Conservation (phyloP, 2,888 invertebrate species). For the Xanthia togata region DNA sequence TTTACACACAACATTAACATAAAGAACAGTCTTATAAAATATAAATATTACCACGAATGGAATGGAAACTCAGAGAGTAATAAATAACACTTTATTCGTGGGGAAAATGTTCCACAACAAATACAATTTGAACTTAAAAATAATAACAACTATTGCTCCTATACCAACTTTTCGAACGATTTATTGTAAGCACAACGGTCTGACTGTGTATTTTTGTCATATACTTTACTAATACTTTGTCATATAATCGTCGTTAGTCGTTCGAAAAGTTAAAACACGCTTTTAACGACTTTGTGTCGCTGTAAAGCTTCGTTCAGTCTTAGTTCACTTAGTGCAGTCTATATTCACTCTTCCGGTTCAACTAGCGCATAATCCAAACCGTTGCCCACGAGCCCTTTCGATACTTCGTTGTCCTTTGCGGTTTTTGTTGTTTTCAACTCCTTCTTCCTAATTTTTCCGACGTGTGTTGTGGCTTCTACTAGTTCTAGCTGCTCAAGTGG, state of each 20-base stretch:
- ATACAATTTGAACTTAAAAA: conserved; percentile 58
- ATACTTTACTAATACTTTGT: conserved; percentile 41
- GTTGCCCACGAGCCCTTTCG: conserved; percentile 81
- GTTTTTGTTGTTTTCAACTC: conserved; percentile 83
- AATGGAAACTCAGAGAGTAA: conserved; percentile 75
- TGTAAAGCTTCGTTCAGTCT: conserved; percentile 81
- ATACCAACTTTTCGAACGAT: conserved; percentile 56
- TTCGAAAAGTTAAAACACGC: conserved; percentile 65
- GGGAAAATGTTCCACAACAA: conserved; percentile 77
- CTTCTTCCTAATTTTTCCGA: conserved; percentile 88
- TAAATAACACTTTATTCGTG: conserved; percentile 85
- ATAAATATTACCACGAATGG: conserved; percentile 68
- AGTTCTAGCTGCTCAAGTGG: conserved; percentile 79
- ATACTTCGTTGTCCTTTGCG: conserved; percentile 85
- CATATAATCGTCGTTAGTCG: conserved; percentile 66
- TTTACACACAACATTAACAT: conserved; percentile 70
- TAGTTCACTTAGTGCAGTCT: conserved; percentile 67
- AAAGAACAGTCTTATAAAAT: conserved; percentile 67
- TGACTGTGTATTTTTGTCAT: conserved; percentile 30
- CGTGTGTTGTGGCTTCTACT: conserved; percentile 83
- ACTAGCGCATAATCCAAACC: conserved; percentile 81
- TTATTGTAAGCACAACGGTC: conserved; percentile 31
- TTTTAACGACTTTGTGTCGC: conserved; percentile 53
- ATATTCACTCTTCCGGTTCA: conserved; percentile 78
- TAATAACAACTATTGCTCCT: conserved; percentile 52